phyloP scores from a whole-genome alignment of 2,113 vertebrate species.

The Calypte anna region DNA sequence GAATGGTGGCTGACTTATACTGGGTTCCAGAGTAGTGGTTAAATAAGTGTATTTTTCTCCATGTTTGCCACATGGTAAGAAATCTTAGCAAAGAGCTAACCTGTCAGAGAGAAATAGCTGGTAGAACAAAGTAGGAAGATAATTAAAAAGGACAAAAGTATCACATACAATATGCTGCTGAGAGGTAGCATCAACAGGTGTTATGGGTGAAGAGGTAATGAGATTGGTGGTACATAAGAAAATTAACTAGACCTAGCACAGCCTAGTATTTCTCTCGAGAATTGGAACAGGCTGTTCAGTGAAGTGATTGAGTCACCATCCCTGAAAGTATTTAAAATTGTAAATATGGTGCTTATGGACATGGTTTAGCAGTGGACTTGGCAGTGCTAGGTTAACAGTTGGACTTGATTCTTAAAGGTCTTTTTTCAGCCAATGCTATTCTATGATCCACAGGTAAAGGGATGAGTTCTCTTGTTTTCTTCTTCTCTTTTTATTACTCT shows the following conservation, averaged over 20 bases:
- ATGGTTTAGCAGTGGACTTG: too few relatives aligned
- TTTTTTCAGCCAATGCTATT: too few relatives aligned
- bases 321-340: too few relatives aligned
- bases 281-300: too few relatives aligned
- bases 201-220: background rate
- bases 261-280: background rate
- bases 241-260: background rate
- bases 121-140: background rate
- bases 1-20: background rate
- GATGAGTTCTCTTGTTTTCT: background rate
- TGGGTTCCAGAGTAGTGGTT: background rate
- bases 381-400: too few relatives aligned
- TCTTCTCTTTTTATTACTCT: background rate
- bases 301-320: too few relatives aligned
- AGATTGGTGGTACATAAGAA: background rate
- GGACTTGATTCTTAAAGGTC: too few relatives aligned
- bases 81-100: background rate
- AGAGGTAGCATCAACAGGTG: background rate
- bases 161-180: background rate
- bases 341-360: too few relatives aligned
- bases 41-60: background rate
- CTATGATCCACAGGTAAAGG: background rate
- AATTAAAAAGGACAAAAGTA: background rate
- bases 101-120: background rate
- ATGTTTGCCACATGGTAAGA: background rate